These are phyloP conservation scores for Mormyrus iriodes DNA, from an alignment of 2,113 vertebrate species.

Conservation along the genomic window DNA sequence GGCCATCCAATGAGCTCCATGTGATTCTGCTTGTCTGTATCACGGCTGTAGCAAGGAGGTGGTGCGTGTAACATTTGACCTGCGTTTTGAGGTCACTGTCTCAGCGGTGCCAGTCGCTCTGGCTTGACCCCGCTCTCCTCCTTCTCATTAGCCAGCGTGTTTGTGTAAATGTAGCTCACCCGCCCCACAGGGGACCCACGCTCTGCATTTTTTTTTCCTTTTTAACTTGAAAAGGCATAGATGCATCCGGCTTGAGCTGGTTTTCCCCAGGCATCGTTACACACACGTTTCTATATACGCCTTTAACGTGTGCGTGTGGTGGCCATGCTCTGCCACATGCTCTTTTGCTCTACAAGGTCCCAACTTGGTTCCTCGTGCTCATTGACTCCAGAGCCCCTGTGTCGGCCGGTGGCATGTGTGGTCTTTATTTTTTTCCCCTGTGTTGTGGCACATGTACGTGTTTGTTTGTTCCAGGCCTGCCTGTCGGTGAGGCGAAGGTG, in stretches of 20 bases:
- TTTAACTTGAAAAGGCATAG: background rate
- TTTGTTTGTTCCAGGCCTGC: background rate
- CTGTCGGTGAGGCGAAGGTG: background rate
- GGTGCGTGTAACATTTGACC: slow-evolving; percentile 32
- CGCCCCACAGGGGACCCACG: background rate
- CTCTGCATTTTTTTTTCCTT: background rate
- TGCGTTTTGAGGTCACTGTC: slow-evolving; percentile 9
- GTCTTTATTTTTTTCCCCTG: background rate
- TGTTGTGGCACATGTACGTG: background rate
- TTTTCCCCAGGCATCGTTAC: background rate
- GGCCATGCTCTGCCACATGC: background rate
- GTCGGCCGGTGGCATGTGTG: background rate
- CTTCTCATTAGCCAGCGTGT: slow-evolving; percentile 24
- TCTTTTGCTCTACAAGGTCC: background rate
- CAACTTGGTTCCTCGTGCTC: background rate
- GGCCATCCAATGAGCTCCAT: background rate
- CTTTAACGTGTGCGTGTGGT: background rate
- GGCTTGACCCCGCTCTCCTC: background rate
- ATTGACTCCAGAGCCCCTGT: background rate
- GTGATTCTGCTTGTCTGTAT: slow-evolving; percentile 23
- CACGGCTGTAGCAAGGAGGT: slow-evolving; percentile 25
- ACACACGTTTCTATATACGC: background rate
- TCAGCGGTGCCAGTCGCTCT: background rate
- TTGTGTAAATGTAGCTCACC: slow-evolving; percentile 22
- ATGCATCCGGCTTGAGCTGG: background rate